Evolutionary conservation across 2,888 invertebrate species (phyloP), one percentile per base, ranked within the genome.

Genomic region (Papilio elwesi): DNA sequence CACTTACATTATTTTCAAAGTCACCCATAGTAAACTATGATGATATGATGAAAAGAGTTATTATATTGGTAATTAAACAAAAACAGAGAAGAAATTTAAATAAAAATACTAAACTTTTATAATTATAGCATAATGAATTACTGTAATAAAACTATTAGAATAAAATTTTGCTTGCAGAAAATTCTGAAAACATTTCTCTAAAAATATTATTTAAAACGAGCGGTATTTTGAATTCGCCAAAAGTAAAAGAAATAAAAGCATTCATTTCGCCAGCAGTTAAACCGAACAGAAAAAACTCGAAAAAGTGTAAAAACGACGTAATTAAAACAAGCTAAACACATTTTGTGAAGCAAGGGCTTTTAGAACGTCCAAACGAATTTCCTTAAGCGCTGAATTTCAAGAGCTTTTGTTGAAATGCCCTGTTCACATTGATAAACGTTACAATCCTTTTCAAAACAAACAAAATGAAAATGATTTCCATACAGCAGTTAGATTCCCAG

Each of bases 301-400:
- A 71, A 71, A 71, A 67, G 53, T 67, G 67, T 67, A 67, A 71
- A 67, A 71, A 71, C 67, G 62, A 67, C 67, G 71, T 71, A 67
- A 71, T 67, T 71, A 71, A 71, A 71, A 62, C 62, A 49, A 59
- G 59, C 62, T 26, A 67, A 71, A 71, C 66, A 71, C 71, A 62
- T 71, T 71, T 62, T 62, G 49, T 51, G 59, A 66, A 66, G 49
- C 59, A 71, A 67, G 59, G 70, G 71, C 71, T 53, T 71, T 67
- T 67, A 67, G 52, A 67, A 36, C 59, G 62, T 62, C 52, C 11
- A 52, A 67, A 71, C 62, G 67, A 71, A 71, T 67, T 71, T 71
- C 62, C 52, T 71, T 52, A 47, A 26, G 47, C 12, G 55, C 48
- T 49, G 26, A 59, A 52, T 62, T 71, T 52, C 47, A 57, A 67